These are phyloP conservation scores for Bruchidius siliquastri DNA, from an alignment of 2,888 invertebrate genomes.

Conservation along the genomic window DNA sequence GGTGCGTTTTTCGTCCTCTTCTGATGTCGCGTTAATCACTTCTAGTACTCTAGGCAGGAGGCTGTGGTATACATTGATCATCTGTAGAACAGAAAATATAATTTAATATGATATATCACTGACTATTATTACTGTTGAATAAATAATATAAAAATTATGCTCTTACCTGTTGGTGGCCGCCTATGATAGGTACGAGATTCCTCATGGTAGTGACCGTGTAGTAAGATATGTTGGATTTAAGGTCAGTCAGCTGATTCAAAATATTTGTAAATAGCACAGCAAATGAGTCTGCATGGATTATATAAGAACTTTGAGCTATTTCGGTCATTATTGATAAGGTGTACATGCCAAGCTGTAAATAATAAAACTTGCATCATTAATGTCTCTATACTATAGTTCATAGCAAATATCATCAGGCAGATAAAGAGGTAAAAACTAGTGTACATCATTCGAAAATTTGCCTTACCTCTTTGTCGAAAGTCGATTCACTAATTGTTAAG, in stretches of 20 bases:
- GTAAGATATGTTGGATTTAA: conserved; percentile 51
- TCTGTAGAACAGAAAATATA: conserved; percentile 39
- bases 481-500: conserved; percentile 53
- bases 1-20: conserved; percentile 57
- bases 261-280: conserved; percentile 52
- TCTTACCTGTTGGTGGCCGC: conserved; percentile 57
- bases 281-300: conserved; percentile 60
- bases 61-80: conserved; percentile 55
- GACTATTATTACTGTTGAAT: too few species aligned
- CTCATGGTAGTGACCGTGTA: conserved; percentile 62
- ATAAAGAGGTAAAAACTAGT: too few species aligned
- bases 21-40: conserved; percentile 56
- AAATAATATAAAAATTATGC: background rate
- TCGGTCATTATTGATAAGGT: conserved; percentile 66
- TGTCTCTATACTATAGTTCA: too few species aligned
- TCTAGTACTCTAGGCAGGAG: conserved; percentile 61
- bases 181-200: conserved; percentile 60
- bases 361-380: background rate
- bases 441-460: too few species aligned
- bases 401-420: too few species aligned
- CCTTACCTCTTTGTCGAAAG: conserved; percentile 57
- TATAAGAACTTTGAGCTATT: conserved; percentile 63
- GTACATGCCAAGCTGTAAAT: conserved; percentile 59
- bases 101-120: background rate
- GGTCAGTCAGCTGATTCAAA: conserved; percentile 47